Percentiles rank a stretch among this genome's conserved stretches.
Evolutionary conservation across 2,113 vertebrate genomes (phyloP).

Genomic region (Rhagologus leucostigma): DNA sequence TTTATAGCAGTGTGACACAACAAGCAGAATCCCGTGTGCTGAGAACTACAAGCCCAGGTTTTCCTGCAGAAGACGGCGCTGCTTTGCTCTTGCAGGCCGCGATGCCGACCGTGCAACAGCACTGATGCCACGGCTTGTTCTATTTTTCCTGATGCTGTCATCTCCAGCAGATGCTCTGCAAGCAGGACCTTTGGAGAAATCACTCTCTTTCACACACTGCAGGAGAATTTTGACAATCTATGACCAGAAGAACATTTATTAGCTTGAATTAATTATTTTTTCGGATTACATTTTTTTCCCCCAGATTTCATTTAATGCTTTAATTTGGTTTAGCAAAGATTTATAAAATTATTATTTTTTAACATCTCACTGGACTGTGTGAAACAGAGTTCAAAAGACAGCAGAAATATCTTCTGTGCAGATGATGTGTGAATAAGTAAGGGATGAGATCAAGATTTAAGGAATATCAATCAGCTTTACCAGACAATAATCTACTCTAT

Average conservation of each 20-base stretch:
- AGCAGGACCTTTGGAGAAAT: background rate
- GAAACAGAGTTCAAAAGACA: conserved; percentile 48
- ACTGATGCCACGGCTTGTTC: background rate
- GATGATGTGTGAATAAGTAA: conserved; percentile 55
- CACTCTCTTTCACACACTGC: background rate
- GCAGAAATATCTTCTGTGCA: conserved; percentile 50
- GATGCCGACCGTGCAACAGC: rapidly evolving
- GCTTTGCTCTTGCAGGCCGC: background rate
- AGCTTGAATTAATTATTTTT: background rate
- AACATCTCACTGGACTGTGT: conserved; percentile 21
- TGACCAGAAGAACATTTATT: background rate
- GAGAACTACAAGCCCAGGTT: background rate
- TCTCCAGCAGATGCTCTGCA: background rate
- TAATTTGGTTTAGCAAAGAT: background rate
- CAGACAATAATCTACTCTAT: conserved; percentile 21
- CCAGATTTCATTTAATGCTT: background rate
- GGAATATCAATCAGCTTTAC: conserved; percentile 49
- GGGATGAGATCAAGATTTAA: conserved; percentile 30
- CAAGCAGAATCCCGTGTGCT: background rate
- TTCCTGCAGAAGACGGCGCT: background rate
- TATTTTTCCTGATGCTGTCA: background rate
- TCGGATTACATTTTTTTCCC: background rate
- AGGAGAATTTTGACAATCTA: background rate
- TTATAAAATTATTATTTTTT: conserved; percentile 17
- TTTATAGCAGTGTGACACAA: background rate